phyloP scores from a whole-genome alignment of 1,140 invertebrate genomes.

The Danaus plexippus region DNA sequence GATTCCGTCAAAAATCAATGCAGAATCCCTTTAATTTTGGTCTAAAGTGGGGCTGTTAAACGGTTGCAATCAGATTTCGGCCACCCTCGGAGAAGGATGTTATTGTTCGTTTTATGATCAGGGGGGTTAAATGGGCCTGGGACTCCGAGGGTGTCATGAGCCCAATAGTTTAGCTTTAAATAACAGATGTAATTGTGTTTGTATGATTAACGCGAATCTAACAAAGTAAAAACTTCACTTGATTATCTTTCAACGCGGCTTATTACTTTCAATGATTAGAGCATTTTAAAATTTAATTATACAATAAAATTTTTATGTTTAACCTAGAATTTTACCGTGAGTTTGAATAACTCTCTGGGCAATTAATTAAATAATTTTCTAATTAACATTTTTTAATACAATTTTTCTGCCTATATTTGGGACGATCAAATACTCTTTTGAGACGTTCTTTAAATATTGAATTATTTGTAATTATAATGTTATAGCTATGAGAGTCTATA shows the following conservation, averaged over 20 bases:
- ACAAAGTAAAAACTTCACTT: not conserved
- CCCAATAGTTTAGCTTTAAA: slow-evolving; percentile 48
- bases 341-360: too few species aligned
- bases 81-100: slow-evolving; percentile 34
- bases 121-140: slow-evolving; percentile 47
- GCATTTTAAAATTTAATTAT: too few species aligned
- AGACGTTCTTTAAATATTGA: not conserved
- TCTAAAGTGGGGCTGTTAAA: slow-evolving; percentile 34
- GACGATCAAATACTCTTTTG: too few species aligned
- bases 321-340: too few species aligned
- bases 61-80: slow-evolving; percentile 40
- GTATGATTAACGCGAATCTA: slow-evolving; percentile 36
- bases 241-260: too few species aligned
- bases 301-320: too few species aligned
- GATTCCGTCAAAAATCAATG: slow-evolving; percentile 14
- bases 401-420: too few species aligned
- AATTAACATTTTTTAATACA: too few species aligned
- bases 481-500: slow-evolving; percentile 12
- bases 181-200: slow-evolving; percentile 68
- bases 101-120: slow-evolving; percentile 44
- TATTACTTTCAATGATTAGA: too few species aligned
- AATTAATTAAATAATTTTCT: too few species aligned
- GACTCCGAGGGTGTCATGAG: slow-evolving; percentile 35
- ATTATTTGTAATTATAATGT: slow-evolving; percentile 9
- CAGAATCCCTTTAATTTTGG: slow-evolving; percentile 27